These are phyloP conservation scores for Saccostrea glomerata DNA, from an alignment of 1,140 invertebrate genomes.

Conservation along the genomic window DNA sequence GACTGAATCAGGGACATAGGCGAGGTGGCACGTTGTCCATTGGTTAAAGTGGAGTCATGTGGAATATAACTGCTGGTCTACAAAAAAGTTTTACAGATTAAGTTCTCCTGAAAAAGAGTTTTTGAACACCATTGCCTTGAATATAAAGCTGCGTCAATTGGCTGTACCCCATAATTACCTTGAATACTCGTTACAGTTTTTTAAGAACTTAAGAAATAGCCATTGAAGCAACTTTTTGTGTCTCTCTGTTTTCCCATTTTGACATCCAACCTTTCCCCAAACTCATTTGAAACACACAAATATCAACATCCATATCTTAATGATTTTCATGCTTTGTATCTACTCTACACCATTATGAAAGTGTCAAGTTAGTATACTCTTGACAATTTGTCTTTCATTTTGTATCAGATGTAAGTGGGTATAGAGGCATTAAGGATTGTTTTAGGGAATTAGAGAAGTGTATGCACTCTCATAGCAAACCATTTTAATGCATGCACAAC, in stretches of 20 bases:
- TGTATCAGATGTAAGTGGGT: background rate
- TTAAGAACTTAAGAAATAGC: background rate
- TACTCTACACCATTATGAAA: background rate
- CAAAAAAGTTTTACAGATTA: conserved; percentile 32
- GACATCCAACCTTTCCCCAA: background rate
- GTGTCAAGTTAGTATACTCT: background rate
- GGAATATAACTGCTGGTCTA: background rate
- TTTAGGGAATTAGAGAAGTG: conserved; percentile 25
- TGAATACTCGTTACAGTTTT: background rate
- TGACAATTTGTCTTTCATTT: background rate
- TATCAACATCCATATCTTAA: background rate
- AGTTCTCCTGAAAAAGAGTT: background rate
- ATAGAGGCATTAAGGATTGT: background rate
- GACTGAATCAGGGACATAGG: conserved; percentile 26
- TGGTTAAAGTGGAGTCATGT: background rate
- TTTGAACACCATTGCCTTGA: background rate
- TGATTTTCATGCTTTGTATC: background rate
- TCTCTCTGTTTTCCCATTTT: background rate
- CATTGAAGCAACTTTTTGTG: conserved; percentile 9
- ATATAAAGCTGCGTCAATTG: background rate
- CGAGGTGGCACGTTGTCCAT: background rate
- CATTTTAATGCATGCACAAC: conserved; percentile 45
- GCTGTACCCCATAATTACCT: background rate
- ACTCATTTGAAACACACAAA: background rate
- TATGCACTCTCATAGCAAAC: conserved; percentile 36